Percentiles rank a stretch among this genome's conserved stretches.
Evolutionary conservation across 2,888 invertebrate species (phyloP).

Genomic region (Metopia argyrocephala): DNA sequence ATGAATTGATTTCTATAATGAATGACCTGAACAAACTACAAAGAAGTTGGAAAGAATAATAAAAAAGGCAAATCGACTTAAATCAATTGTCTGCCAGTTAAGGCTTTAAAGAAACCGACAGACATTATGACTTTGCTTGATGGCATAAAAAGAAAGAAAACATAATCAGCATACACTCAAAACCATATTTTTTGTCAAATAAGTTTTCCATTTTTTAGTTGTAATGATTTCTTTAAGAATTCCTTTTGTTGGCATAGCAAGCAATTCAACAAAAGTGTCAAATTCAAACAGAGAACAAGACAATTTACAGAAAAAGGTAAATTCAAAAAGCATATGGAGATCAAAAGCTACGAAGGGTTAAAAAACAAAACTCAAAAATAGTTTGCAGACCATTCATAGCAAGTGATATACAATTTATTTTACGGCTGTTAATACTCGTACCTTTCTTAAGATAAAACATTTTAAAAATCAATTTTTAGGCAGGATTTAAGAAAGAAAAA

Average conservation of each 20-base stretch:
- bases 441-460: conserved; percentile 24
- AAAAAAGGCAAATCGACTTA: conserved; percentile 53
- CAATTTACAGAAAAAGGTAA: background rate
- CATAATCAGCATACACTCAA: conserved; percentile 13
- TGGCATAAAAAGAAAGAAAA: background rate
- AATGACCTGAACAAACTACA: conserved; percentile 14
- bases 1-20: conserved; percentile 4
- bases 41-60: conserved; percentile 24
- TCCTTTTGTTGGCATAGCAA: background rate
- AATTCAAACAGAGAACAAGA: background rate
- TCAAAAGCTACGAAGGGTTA: background rate
- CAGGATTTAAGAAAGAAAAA: too few relatives aligned
- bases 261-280: background rate
- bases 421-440: conserved; percentile 38
- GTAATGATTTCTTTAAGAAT: background rate
- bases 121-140: background rate
- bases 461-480: conserved; percentile 30
- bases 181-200: background rate
- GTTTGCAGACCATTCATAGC: background rate
- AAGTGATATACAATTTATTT: background rate
- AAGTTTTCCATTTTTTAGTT: background rate
- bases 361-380: too few relatives aligned
- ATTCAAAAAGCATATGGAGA: background rate
- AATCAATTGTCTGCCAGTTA: conserved; percentile 66
- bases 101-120: conserved; percentile 30